phyloP scores from a whole-genome alignment of 64 coral and sea anemone genomes.

The Hydrozoanthus tunicans region DNA sequence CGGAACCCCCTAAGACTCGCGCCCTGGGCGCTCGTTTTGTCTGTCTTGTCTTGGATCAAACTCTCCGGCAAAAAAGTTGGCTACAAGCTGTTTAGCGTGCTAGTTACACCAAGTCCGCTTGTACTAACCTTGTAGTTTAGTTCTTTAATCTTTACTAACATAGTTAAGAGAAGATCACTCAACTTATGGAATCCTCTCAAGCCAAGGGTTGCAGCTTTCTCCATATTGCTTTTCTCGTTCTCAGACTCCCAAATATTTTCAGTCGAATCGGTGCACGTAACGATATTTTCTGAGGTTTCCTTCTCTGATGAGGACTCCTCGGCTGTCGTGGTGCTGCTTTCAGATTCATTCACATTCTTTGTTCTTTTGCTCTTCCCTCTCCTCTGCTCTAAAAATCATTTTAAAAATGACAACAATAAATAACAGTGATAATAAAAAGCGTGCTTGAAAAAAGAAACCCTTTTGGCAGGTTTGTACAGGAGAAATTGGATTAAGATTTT shows the following conservation, averaged over 20 bases:
- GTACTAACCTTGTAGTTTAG: slow-evolving; percentile 77
- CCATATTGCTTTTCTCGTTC: background rate
- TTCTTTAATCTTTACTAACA: slow-evolving; percentile 65
- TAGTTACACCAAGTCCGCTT: too few relatives aligned
- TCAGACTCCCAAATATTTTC: background rate
- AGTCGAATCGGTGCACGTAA: background rate
- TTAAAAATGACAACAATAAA: too few relatives aligned
- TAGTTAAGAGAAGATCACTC: slow-evolving; percentile 44
- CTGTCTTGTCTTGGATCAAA: too few relatives aligned
- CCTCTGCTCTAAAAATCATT: background rate
- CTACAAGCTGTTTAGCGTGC: too few relatives aligned
- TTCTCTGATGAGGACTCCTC: background rate
- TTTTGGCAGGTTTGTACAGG: too few relatives aligned
- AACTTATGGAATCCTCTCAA: slow-evolving; percentile 45
- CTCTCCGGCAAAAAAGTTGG: too few relatives aligned
- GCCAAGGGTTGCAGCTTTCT: slow-evolving; percentile 1
- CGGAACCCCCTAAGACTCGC: too few relatives aligned
- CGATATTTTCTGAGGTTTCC: background rate
- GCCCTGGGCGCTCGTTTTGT: too few relatives aligned
- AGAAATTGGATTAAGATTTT: too few relatives aligned
- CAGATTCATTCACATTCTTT: background rate
- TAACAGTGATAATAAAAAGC: too few relatives aligned
- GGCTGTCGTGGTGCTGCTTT: background rate
- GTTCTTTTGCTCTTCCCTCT: background rate
- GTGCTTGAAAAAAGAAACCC: too few relatives aligned